Evolutionary conservation across 1,140 invertebrate species (phyloP), one percentile per base, ranked within the genome.

Genomic region (Eriosoma lanigerum): DNA sequence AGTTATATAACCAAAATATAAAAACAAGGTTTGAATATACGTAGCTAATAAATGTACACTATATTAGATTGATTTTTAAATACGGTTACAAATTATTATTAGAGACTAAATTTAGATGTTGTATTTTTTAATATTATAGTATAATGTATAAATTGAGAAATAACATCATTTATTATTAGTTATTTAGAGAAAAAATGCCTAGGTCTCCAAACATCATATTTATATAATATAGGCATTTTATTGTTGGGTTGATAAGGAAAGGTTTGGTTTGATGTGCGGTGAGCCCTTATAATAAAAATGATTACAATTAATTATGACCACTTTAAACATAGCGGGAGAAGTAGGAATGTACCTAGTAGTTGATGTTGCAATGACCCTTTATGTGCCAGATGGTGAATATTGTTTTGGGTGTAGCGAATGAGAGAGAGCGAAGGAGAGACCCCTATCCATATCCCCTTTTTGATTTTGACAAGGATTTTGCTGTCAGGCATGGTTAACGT

Each of bases 381-480:
- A 46, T 78, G 50, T 29, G 56, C 75, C 75, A 78, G 75, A 78
- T 78, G 75, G 54, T 21, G 75, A 78, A 78, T 78, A 78, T 78
- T 78, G 75, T 78, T 78, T 62, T 24, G 75, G 56, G 38, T 78
- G 44, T 62, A 60, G 75, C 9, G 75, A 60, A n/a, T 26, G 24
- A n/a, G 6, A 60, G 56, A n/a, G 75, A 24, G 52, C 3, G 38
- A 50, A 46, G 54, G 4, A 58, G 56, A 76, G 17, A 76, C 73
- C 73, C 73, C 38, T 76, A 78, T 78, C 56, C 54, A 44, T 78
- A 58, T 78, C 75, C 75, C 75, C 73, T 76, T 78, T 78, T 78
- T 78, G 75, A 78, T 78, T 78, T 78, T 62, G 75, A 78, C 56
- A 78, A 78, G 75, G 75, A 78, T 78, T 78, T 78, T 44, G 56